A percentile compares a stretch with the other conserved stretches of the same genome.
Evolutionary conservation across 2,888 invertebrate species (phyloP).

Genomic region (Heliconius aoede): DNA sequence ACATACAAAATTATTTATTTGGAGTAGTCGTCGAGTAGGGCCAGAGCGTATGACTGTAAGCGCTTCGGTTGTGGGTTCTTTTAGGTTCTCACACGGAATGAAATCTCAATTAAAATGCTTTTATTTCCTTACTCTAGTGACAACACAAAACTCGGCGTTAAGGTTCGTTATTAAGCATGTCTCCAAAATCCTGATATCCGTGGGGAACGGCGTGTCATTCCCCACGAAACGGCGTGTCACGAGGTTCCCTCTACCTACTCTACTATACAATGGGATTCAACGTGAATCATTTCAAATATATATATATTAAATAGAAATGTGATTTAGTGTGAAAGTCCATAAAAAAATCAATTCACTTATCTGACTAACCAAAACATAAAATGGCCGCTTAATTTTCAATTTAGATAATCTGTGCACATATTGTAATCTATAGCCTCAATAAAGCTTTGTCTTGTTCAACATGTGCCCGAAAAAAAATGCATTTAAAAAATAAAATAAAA

Average conservation of each 20-base stretch:
- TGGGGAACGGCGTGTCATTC: neutral
- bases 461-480: conserved; percentile 56
- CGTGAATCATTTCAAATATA: neutral
- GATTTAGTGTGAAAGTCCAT: neutral
- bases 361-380: conserved; percentile 9
- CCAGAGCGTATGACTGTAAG: no score
- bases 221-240: no score
- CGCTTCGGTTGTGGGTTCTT: no score
- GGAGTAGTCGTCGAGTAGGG: no score
- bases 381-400: conserved; percentile 24
- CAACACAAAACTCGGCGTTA: no score
- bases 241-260: neutral
- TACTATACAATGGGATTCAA: neutral
- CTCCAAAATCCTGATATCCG: neutral
- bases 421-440: conserved; percentile 32
- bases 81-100: no score
- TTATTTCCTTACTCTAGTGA: no score
- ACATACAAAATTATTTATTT: no score
- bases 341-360: neutral
- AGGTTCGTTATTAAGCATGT: neutral
- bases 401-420: conserved; percentile 14
- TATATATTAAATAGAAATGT: neutral
- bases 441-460: conserved; percentile 51
- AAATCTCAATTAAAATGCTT: no score
- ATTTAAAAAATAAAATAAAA: conserved; percentile 60